Percentiles rank a stretch among this genome's conserved stretches.
phyloP scores from a whole-genome alignment of 2,113 vertebrate genomes.

The Eublepharis macularius region DNA sequence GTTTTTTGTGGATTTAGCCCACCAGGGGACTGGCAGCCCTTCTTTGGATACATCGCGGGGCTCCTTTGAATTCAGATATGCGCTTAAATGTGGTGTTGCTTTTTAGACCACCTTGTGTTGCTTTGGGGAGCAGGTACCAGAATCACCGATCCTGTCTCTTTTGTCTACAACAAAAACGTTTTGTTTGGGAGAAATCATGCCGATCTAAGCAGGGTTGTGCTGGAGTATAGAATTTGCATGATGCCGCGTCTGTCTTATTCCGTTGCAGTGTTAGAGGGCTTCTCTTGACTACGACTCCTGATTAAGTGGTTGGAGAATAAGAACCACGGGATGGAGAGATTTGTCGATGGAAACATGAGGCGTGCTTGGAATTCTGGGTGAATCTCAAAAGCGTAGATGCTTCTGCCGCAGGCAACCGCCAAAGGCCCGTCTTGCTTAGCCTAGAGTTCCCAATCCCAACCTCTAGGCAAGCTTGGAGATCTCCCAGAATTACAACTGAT shows the following conservation, averaged over 20 bases:
- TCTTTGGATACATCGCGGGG: neutral
- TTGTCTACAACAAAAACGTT: neutral
- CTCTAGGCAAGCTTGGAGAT: no score
- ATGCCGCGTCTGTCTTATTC: no score
- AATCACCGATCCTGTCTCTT: neutral
- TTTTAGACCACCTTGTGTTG: neutral
- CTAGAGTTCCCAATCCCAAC: no score
- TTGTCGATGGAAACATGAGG: neutral
- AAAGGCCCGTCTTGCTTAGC: neutral
- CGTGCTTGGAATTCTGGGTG: neutral
- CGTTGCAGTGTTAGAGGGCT: neutral
- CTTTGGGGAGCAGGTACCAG: neutral
- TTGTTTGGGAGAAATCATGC: neutral
- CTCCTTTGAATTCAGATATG: neutral
- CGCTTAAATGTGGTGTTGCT: neutral
- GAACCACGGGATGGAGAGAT: neutral
- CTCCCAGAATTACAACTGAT: no score
- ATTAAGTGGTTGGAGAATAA: neutral
- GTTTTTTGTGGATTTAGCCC: no score
- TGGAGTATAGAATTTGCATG: no score
- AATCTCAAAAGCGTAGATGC: neutral
- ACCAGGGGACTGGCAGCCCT: no score
- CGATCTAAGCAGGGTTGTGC: neutral
- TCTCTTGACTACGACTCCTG: neutral
- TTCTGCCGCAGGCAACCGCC: neutral